phyloP scores from a whole-genome alignment of 2,888 invertebrate genomes.

The Lithophane ornitopus region DNA sequence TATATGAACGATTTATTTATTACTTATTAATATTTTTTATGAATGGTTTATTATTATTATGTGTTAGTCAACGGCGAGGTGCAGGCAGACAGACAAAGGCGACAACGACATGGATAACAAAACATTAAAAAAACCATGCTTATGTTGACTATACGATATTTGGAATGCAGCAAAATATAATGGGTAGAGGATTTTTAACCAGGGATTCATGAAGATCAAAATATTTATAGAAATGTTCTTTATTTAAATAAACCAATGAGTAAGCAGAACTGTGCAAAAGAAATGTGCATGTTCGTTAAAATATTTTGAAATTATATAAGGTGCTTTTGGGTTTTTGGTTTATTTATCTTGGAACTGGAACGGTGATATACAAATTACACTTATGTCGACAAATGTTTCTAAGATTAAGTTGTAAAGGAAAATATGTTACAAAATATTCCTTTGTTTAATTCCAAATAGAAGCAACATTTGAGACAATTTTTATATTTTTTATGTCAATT shows the following conservation, averaged over 20 bases:
- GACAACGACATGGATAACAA: constrained; percentile 42
- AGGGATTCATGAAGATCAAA: background rate
- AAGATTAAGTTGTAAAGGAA: no score
- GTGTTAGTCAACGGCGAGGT: constrained; percentile 74
- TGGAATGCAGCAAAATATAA: constrained; percentile 18
- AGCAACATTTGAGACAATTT: background rate
- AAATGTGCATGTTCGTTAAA: background rate
- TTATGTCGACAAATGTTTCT: no score
- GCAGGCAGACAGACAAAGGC: constrained; percentile 77
- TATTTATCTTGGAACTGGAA: no score
- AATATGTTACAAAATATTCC: background rate
- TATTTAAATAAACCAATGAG: background rate
- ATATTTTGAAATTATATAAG: background rate
- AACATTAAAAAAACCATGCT: constrained; percentile 51
- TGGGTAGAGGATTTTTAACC: background rate
- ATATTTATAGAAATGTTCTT: background rate
- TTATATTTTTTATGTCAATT: no score
- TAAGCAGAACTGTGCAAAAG: background rate
- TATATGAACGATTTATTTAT: constrained; percentile 4
- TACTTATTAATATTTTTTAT: constrained; percentile 27
- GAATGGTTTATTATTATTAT: constrained; percentile 28
- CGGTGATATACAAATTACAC: no score
- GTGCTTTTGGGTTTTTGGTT: background rate
- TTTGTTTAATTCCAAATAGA: background rate
- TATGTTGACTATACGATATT: constrained; percentile 1